These are phyloP conservation scores for Galbula dea DNA, from an alignment of 2,113 vertebrate genomes.

Conservation along the genomic window DNA sequence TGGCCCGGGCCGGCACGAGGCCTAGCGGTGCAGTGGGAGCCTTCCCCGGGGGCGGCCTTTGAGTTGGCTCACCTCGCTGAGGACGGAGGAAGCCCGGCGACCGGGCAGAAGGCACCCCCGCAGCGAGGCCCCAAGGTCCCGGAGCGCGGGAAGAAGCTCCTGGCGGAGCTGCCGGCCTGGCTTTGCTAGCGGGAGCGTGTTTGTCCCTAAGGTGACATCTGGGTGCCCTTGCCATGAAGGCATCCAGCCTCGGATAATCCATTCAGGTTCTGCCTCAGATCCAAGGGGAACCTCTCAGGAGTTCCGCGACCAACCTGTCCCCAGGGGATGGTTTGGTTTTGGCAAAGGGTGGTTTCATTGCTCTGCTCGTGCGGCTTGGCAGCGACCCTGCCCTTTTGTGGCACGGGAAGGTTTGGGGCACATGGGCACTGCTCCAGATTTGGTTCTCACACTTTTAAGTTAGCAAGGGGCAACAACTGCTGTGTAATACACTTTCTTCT, in stretches of 20 bases:
- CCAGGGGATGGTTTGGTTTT: not conserved
- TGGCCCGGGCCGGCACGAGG: not conserved
- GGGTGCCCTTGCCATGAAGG: not conserved
- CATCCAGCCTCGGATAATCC: not conserved
- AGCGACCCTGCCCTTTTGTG: not conserved
- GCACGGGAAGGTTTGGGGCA: fast-evolving
- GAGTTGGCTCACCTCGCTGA: not conserved
- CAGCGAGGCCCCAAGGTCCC: not conserved
- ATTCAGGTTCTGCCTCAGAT: not conserved
- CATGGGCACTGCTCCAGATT: fast-evolving
- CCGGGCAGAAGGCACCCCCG: too few relatives aligned
- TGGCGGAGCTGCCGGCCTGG: not conserved
- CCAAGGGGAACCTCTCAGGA: not conserved
- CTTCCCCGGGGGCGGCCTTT: not conserved
- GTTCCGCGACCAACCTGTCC: too few relatives aligned
- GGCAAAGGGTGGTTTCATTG: fast-evolving
- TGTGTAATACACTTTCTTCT: fast-evolving
- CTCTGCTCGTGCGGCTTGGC: not conserved
- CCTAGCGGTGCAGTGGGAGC: not conserved
- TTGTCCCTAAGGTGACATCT: not conserved
- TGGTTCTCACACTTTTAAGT: fast-evolving
- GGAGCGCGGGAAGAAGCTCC: too few relatives aligned
- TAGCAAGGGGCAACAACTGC: fast-evolving
- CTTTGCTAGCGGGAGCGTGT: not conserved
- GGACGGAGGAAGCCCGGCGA: not conserved